These are phyloP conservation scores for Eremophila alpestris DNA, from an alignment of 2,797 vertebrate species.

Conservation along the genomic window DNA sequence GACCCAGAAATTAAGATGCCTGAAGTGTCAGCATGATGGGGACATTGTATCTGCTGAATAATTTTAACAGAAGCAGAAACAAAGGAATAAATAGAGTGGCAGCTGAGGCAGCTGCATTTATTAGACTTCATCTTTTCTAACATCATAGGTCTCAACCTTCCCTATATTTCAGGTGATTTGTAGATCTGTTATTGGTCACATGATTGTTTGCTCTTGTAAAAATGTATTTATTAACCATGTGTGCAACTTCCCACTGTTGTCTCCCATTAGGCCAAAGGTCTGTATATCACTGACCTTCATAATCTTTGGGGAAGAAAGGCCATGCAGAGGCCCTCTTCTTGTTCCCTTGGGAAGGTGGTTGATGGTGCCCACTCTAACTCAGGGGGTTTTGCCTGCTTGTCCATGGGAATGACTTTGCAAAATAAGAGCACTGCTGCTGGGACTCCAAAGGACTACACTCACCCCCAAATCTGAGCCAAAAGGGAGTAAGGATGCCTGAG, in stretches of 20 bases:
- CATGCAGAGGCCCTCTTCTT: neutral
- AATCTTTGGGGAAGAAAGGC: neutral
- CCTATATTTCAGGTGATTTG: neutral
- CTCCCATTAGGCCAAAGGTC: neutral
- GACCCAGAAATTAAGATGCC: neutral
- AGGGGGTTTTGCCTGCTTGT: neutral
- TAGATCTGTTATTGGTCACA: neutral
- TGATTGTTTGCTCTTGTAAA: neutral
- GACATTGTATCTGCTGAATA: neutral
- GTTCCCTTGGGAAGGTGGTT: neutral
- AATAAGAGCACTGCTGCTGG: neutral
- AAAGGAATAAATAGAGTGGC: neutral
- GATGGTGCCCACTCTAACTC: neutral
- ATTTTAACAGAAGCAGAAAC: neutral
- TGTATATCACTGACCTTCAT: neutral
- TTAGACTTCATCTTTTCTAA: neutral
- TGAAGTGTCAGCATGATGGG: neutral
- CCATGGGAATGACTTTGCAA: neutral
- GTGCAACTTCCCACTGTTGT: neutral
- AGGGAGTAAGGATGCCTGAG: neutral
- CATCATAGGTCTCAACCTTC: neutral
- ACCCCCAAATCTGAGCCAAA: fast-evolving
- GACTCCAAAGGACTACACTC: neutral
- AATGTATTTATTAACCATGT: neutral
- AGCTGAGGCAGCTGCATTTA: neutral